Conservation (phyloP, 2,888 invertebrate species). For the Drosophila formosana region DNA sequence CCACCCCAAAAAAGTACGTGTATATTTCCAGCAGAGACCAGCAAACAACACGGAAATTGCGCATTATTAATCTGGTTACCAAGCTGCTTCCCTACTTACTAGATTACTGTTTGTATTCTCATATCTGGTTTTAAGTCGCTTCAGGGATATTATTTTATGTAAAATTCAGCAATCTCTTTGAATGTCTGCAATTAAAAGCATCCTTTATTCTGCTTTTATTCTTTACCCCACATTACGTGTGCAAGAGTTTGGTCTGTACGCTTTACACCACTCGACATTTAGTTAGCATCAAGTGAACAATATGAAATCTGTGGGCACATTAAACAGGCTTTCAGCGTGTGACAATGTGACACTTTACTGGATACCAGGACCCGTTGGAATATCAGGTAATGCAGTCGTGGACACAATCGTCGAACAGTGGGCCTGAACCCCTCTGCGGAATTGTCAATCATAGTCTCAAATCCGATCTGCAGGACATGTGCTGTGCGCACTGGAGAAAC, state of each 20-base stretch:
- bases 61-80: conserved; percentile 28
- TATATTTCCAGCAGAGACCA: conserved; percentile 15
- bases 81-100: not conserved
- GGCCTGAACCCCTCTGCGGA: no score
- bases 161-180: not conserved
- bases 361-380: no score
- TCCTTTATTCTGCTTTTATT: not conserved
- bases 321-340: no score
- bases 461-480: no score
- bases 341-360: no score
- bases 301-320: no score
- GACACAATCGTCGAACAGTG: no score
- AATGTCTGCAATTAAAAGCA: conserved; percentile 4
- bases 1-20: conserved; percentile 7
- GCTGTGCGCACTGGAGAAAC: no score
- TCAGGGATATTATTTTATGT: not conserved
- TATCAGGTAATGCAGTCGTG: no score
- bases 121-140: conserved; percentile 1
- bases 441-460: no score
- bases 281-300: no score
- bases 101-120: not conserved
- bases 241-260: not conserved
- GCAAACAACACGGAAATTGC: conserved; percentile 26
- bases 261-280: not conserved
- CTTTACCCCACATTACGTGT: not conserved